Conservation (phyloP, 2,888 invertebrate genomes). For the Drosophila histrio region DNA sequence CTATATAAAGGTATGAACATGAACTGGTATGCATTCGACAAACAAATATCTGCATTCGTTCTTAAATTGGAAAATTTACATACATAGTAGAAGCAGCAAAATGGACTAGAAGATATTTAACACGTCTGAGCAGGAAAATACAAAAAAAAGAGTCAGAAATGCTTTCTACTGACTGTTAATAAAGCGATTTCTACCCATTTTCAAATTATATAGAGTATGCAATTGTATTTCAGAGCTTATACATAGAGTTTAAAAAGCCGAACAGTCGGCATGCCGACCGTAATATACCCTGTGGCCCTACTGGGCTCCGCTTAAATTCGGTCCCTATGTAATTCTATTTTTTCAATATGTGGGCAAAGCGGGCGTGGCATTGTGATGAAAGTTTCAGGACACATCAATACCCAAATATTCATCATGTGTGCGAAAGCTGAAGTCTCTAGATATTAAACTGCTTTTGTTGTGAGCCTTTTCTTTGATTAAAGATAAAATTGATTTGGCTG, state of each 20-base stretch:
- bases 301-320: no score
- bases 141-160: background rate
- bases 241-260: background rate
- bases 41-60: conserved; percentile 1
- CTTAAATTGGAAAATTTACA: background rate
- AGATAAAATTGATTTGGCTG: no score
- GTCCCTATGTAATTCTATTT: no score
- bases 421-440: no score
- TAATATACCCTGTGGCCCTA: no score
- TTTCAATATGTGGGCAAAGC: no score
- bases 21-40: conserved; percentile 25
- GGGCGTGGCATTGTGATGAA: no score
- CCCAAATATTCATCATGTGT: no score
- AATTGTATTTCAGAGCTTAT: background rate
- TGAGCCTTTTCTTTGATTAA: no score
- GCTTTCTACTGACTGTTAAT: background rate
- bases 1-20: conserved; percentile 14
- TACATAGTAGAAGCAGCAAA: background rate
- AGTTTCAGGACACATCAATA: no score
- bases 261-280: no score
- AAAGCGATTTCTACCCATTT: background rate
- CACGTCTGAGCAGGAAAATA: background rate
- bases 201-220: background rate
- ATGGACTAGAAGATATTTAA: background rate
- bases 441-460: no score